Base-by-base conservation (phyloP, 2,113 vertebrate genomes). In the Agapornis roseicollis region DNA sequence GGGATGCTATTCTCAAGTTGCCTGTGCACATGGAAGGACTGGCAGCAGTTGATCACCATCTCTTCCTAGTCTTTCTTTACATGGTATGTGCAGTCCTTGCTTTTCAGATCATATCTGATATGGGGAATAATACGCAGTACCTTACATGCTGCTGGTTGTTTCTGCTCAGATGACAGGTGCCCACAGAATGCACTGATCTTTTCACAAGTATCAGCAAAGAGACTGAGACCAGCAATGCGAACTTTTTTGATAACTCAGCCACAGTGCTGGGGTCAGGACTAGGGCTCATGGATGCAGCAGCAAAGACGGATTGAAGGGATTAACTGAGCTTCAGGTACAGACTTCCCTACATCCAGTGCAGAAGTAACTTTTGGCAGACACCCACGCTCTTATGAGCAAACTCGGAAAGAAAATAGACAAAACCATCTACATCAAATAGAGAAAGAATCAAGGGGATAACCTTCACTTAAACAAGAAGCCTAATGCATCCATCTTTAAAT, bases 161-260 rank as follows among this genome's bases (percentile, higher is more conserved):
- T 56, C 70, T 55, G 50, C 81, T 76, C 46, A 78, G 50, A 60
- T 84, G 80, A 83, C 49, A 65, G 84, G 24, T 53, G 47, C 77
- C 68, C 25, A 33, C 41, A 77, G 63, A 92, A 82, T 3, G 4
- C 53, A 55, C 13, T 27, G 39, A 31, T 63, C 35, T 76, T 64
- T 76, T 76, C 83, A 80, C 27, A 92, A 66, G 80, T 35, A 88
- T 47, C 46, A 93, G 76, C 49, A 85, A 68, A 76, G 28, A 92
- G 47, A 72, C 33, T 11, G 35, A 93, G 53, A n/a, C 20, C 90
- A 76, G 76, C 33, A 69, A 39, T 13, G 39, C 1, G 5, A 90
- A 63, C 17, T 47, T 85, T 96, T 94, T 64, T 77, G 68, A 77
- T 73, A 95, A 73, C 77, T 94, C 80, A 84, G 72, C 17, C 77